These are phyloP conservation scores for Eumerus sabulonum DNA, from an alignment of 2,888 invertebrate species.

Conservation along the genomic window DNA sequence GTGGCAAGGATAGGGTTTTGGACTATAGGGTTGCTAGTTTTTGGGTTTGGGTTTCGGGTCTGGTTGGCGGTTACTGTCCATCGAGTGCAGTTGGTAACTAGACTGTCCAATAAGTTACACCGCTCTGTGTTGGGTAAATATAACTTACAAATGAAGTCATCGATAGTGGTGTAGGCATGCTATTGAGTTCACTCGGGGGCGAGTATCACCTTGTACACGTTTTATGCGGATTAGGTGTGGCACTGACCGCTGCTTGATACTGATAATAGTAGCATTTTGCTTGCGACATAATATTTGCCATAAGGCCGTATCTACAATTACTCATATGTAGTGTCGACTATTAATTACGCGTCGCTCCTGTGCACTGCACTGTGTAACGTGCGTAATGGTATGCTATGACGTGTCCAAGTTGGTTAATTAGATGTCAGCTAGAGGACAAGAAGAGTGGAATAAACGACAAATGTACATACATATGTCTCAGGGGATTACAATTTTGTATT, in stretches of 20 bases:
- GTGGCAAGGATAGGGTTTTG: slow-evolving; percentile 14
- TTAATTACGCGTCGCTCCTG: slow-evolving; percentile 26
- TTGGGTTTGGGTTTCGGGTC: not conserved
- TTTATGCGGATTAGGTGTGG: slow-evolving; percentile 32
- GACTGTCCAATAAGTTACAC: slow-evolving; percentile 36
- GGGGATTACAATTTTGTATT: no score
- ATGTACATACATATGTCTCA: no score
- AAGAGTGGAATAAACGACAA: no score
- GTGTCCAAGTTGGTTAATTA: slow-evolving; percentile 34
- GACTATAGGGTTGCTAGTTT: not conserved
- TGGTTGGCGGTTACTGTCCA: slow-evolving; percentile 2
- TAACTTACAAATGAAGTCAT: slow-evolving; percentile 41
- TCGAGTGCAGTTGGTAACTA: slow-evolving; percentile 17
- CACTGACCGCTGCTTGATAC: slow-evolving; percentile 19
- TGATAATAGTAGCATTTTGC: slow-evolving; percentile 21
- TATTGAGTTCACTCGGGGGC: no score
- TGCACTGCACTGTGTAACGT: slow-evolving; percentile 17
- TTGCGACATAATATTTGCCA: slow-evolving; percentile 30
- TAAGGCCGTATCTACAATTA: slow-evolving; percentile 44
- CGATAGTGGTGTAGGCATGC: slow-evolving; percentile 12
- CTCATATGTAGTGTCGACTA: slow-evolving; percentile 39
- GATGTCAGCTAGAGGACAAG: slow-evolving; percentile 6
- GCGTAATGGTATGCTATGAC: slow-evolving; percentile 19
- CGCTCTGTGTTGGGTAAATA: slow-evolving; percentile 30
- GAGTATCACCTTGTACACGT: no score